These are phyloP conservation scores for Erythrocercus mccallii DNA, from an alignment of 2,113 vertebrate genomes.

Conservation along the genomic window DNA sequence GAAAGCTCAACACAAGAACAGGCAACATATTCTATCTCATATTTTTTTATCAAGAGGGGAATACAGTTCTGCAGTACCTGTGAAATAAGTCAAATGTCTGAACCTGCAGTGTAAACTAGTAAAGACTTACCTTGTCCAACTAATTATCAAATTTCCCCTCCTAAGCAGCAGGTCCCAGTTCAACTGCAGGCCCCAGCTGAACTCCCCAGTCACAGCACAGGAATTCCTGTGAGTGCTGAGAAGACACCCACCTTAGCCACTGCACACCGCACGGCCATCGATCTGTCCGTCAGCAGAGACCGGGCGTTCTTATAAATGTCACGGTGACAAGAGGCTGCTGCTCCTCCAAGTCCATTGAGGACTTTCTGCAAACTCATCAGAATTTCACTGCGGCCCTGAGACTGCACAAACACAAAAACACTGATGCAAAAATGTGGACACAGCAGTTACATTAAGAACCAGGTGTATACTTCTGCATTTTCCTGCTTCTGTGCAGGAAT, in stretches of 20 bases:
- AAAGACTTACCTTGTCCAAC: neutral
- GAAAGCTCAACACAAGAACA: neutral
- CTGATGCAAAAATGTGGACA: neutral
- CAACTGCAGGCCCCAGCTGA: neutral
- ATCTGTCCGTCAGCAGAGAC: constrained; percentile 91
- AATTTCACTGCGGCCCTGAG: constrained; percentile 96
- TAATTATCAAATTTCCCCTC: neutral
- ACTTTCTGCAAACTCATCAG: constrained; percentile 96
- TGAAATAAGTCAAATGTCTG: neutral
- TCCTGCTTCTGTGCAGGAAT: neutral
- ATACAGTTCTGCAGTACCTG: neutral
- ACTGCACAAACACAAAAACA: constrained; percentile 68
- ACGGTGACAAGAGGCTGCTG: constrained; percentile 95
- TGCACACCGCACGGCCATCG: constrained; percentile 95
- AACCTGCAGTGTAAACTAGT: neutral
- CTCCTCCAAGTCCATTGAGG: constrained; percentile 89
- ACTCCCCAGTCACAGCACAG: neutral
- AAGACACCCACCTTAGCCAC: constrained; percentile 86
- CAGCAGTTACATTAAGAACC: neutral
- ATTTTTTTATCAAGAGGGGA: neutral
- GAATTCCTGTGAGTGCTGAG: neutral
- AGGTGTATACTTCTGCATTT: neutral
- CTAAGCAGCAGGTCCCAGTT: neutral
- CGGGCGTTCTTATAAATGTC: constrained; percentile 98
- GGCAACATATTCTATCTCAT: neutral